These are phyloP conservation scores for Sula dactylatra DNA, from an alignment of 2,113 vertebrate genomes.

Conservation along the genomic window DNA sequence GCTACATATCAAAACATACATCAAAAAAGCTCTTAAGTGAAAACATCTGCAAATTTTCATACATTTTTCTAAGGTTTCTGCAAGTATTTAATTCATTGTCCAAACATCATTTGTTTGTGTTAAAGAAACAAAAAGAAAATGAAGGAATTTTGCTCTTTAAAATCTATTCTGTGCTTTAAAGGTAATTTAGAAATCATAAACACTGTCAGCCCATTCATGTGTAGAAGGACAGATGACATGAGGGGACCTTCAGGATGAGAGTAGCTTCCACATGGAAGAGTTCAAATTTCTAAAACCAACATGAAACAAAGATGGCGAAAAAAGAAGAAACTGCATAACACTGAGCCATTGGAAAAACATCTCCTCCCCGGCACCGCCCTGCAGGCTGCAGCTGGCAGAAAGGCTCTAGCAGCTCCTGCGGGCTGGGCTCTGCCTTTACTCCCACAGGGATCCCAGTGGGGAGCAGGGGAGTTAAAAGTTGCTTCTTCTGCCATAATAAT, in stretches of 20 bases:
- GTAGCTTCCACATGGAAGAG: neutral
- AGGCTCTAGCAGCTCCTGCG: neutral
- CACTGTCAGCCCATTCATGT: neutral
- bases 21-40: neutral
- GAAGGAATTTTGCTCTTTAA: neutral
- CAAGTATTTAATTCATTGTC: neutral
- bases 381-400: neutral
- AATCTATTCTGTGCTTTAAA: neutral
- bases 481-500: neutral
- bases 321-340: neutral
- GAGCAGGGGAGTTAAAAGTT: neutral
- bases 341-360: neutral
- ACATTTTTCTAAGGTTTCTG: neutral
- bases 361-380: accelerated
- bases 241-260: neutral
- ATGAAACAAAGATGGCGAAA: neutral
- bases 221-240: accelerated
- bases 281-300: neutral
- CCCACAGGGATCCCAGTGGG: neutral
- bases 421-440: neutral
- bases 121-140: neutral
- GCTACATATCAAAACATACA: neutral
- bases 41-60: neutral
- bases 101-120: neutral
- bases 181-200: neutral